A percentile compares a stretch with the other conserved stretches of the same genome.
phyloP scores from a whole-genome alignment of 2,888 invertebrate species.

The Drosophila acutilabella region DNA sequence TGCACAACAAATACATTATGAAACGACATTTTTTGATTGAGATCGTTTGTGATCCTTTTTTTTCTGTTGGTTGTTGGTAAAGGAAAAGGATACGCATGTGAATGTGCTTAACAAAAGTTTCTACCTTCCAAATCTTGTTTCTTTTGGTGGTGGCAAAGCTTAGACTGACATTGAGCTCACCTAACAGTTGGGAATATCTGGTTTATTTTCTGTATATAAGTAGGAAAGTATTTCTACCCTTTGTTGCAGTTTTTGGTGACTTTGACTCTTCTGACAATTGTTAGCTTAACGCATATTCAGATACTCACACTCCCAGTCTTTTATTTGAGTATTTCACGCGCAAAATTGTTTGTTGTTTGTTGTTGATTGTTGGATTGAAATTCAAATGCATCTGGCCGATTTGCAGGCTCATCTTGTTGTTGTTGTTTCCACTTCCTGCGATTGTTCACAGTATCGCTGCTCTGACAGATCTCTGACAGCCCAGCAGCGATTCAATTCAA shows the following conservation, averaged over 20 bases:
- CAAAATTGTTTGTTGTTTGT: slow-evolving; percentile 81
- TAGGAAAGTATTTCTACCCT: slow-evolving; percentile 37
- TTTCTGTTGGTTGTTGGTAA: slow-evolving; percentile 12
- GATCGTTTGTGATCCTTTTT: slow-evolving; percentile 44
- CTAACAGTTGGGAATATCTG: slow-evolving; percentile 54
- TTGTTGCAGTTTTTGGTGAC: slow-evolving; percentile 47
- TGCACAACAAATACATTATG: slow-evolving; percentile 62
- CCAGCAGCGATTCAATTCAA: slow-evolving; percentile 37
- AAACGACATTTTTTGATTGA: slow-evolving; percentile 66
- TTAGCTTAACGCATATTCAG: slow-evolving; percentile 81
- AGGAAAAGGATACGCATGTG: slow-evolving; percentile 47
- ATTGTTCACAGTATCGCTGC: slow-evolving; percentile 79
- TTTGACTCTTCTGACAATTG: slow-evolving; percentile 83
- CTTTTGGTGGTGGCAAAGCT: slow-evolving; percentile 41
- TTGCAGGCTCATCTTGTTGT: slow-evolving; percentile 36
- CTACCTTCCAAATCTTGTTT: slow-evolving; percentile 5
- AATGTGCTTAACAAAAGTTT: slow-evolving; percentile 19
- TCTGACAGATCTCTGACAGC: slow-evolving; percentile 79
- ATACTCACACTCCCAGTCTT: slow-evolving; percentile 45
- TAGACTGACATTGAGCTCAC: slow-evolving; percentile 70
- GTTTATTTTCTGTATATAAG: slow-evolving; percentile 38
- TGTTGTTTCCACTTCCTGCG: slow-evolving; percentile 76
- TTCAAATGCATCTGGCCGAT: slow-evolving; percentile 64
- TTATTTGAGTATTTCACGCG: slow-evolving; percentile 70
- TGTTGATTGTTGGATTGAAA: slow-evolving; percentile 60